Evolutionary conservation across 2,888 invertebrate species (phyloP).

Genomic region (Loripinus fragilis): DNA sequence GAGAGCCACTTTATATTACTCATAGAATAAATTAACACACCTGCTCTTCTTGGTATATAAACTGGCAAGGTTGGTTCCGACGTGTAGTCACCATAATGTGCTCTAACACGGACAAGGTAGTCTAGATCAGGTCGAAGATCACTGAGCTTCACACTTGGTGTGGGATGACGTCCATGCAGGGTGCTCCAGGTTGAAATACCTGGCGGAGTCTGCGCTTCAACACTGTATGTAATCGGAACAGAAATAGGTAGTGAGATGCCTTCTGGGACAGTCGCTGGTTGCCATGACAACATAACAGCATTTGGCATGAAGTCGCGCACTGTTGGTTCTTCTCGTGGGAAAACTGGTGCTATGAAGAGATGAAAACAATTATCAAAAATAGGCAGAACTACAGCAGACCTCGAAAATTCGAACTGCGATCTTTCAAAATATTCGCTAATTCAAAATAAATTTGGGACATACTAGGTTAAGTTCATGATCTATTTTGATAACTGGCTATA

Average conservation of each 20-base stretch:
- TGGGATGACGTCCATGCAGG: conserved; percentile 68
- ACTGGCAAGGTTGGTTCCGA: conserved; percentile 95
- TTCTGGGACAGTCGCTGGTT: conserved; percentile 93
- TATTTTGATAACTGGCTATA: too few relatives aligned
- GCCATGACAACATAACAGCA: conserved; percentile 97
- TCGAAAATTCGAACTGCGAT: too few relatives aligned
- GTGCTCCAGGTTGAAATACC: conserved; percentile 76
- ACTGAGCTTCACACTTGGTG: conserved; percentile 66
- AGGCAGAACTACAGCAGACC: too few relatives aligned
- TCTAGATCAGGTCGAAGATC: conserved; percentile 86
- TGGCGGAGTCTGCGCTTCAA: conserved; percentile 90
- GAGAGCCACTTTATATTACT: too few relatives aligned
- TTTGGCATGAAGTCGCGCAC: conserved; percentile 97
- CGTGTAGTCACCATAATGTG: conserved; percentile 97
- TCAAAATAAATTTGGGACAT: too few relatives aligned
- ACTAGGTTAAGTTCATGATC: too few relatives aligned
- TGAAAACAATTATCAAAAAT: too few relatives aligned
- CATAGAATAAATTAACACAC: too few relatives aligned
- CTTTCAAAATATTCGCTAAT: too few relatives aligned
- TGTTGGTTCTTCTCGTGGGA: conserved; percentile 90
- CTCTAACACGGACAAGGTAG: conserved; percentile 97
- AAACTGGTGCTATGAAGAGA: conserved; percentile 63
- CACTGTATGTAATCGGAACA: conserved; percentile 91
- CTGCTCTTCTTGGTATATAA: conserved; percentile 75
- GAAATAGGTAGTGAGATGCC: conserved; percentile 87